Conservation (phyloP, 2,797 vertebrate species). For the Toxotes lorentzi region DNA sequence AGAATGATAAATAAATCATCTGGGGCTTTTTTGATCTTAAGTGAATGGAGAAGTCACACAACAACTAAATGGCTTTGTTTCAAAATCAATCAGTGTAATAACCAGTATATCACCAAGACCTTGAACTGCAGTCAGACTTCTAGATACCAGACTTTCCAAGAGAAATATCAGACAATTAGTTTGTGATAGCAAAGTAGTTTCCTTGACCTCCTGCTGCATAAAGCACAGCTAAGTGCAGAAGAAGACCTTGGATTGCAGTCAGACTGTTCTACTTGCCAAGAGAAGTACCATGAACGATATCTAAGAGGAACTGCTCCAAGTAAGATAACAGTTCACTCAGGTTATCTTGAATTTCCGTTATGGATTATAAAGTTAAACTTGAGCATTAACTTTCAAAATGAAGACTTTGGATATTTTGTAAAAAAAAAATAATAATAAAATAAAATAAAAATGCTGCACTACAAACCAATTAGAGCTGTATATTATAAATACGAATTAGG, state of each 20-base stretch:
- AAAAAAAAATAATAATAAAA: too few species aligned
- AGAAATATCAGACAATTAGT: slow-evolving; percentile 24
- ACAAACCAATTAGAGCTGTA: neutral
- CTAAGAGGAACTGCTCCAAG: slow-evolving; percentile 18
- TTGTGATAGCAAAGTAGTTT: slow-evolving; percentile 35
- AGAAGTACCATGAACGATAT: slow-evolving; percentile 9
- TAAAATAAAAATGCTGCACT: neutral
- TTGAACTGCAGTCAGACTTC: slow-evolving; percentile 37
- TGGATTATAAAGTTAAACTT: slow-evolving; percentile 29
- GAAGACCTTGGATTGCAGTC: slow-evolving; percentile 66
- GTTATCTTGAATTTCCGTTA: slow-evolving; percentile 49
- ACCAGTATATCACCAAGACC: slow-evolving; percentile 13
- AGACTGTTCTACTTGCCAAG: neutral
- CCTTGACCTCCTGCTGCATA: slow-evolving; percentile 55
- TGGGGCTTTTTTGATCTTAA: neutral
- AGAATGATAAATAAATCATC: neutral
- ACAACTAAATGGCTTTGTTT: neutral
- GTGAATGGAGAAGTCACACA: neutral
- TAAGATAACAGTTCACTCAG: slow-evolving; percentile 42
- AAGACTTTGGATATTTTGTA: neutral
- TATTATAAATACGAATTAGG: neutral
- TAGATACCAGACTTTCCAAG: neutral
- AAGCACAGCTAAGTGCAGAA: slow-evolving; percentile 11
- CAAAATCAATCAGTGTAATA: neutral
- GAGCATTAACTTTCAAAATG: slow-evolving; percentile 35